Evolutionary conservation across 1,140 invertebrate genomes (phyloP).

Genomic region (Cepaea nemoralis): DNA sequence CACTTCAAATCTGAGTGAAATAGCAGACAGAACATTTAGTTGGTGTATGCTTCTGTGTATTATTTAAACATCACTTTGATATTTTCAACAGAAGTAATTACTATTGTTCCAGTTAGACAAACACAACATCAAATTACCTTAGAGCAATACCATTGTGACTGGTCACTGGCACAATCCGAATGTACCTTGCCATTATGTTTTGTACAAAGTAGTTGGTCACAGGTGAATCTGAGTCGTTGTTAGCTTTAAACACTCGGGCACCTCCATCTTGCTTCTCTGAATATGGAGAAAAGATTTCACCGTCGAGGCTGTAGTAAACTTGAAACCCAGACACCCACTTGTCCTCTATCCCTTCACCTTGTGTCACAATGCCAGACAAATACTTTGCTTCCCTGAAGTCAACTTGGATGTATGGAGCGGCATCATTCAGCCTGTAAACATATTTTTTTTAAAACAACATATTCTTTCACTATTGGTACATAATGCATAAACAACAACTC

Average conservation of each 20-base stretch:
- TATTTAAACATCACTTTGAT: too few species aligned
- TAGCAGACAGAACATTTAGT: too few species aligned
- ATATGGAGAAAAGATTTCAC: slow-evolving; percentile 52
- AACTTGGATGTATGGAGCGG: slow-evolving; percentile 45
- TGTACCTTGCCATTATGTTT: slow-evolving; percentile 4
- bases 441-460: background rate
- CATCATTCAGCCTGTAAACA: slow-evolving; percentile 13
- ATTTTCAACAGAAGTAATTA: too few species aligned
- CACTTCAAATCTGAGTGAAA: slow-evolving; percentile 23
- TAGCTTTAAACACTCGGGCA: slow-evolving; percentile 51
- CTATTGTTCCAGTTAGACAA: too few species aligned
- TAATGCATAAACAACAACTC: too few species aligned
- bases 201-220: slow-evolving; percentile 51
- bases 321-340: slow-evolving; percentile 67
- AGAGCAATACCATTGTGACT: slow-evolving; percentile 9
- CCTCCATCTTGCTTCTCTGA: slow-evolving; percentile 41
- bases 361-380: slow-evolving; percentile 65
- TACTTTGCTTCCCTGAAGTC: slow-evolving; percentile 67
- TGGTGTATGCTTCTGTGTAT: too few species aligned
- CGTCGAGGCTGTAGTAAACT: slow-evolving; percentile 66
- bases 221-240: slow-evolving; percentile 46
- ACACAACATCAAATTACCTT: background rate
- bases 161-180: slow-evolving; percentile 17
- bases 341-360: slow-evolving; percentile 46
- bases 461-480: too few species aligned